Base-by-base conservation (phyloP, 2,113 vertebrate species). In the Calidris pugnax region DNA sequence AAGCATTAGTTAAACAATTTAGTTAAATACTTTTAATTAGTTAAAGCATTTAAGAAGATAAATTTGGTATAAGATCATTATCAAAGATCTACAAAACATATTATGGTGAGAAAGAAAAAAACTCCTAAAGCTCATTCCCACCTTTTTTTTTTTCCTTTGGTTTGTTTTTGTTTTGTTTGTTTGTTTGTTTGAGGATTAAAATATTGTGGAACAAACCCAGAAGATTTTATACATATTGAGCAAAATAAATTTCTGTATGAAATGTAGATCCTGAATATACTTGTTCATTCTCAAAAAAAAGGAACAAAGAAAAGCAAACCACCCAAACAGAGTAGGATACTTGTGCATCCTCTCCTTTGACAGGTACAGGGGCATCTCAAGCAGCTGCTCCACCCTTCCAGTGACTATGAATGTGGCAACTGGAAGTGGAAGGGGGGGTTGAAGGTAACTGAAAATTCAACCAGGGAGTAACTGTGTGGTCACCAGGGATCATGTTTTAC, bases 131-230 rank as follows among this genome's bases (percentile, higher is more conserved):
- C 33, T 71, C 2, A 30, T 48, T 56, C 19, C 20, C 8, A 21
- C 3, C 1, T 8, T 33, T 62, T 64, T 18, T 35, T 67, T 24
- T 26, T 23, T 6, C 1, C 12, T n/a, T 21, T 26, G 3, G 4
- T n/a, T 77, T 77, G 14, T 41, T 82, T 84, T 26, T 28, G 14
- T 59, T 69, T 50, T 48, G 43, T 39, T 51, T 69, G 30, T 60
- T 91, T n/a, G n/a, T n/a, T n/a, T 51, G 10, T 10, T 71, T 64
- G 4, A 79, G 50, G 14, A 85, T 48, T 43, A 85, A 69, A 92
- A 71, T 33, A 64, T 18, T 67, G 27, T 0, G 4, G 10, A 39
- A 66, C 87, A 62, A 0, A 0, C 0, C 2, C 45, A 78, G 14
- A 66, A 56, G 22, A 6, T 53, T 85, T 82, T 59, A 37, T 8